A percentile compares a stretch with the other conserved stretches of the same genome.
phyloP scores from a whole-genome alignment of 2,888 invertebrate species.

The Hyalella azteca region DNA sequence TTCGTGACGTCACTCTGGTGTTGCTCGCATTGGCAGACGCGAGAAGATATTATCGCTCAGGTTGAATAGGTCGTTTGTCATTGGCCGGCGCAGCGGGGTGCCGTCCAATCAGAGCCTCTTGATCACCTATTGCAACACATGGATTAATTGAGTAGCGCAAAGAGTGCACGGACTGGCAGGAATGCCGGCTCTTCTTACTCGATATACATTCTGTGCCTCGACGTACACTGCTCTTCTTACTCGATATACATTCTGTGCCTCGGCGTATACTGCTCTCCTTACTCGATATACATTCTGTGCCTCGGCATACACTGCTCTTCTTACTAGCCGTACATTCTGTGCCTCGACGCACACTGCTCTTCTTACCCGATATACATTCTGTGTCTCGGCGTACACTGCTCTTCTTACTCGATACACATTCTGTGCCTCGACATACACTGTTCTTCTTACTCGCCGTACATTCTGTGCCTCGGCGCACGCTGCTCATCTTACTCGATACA shows the following conservation, averaged over 20 bases:
- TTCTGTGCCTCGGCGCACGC: too few relatives aligned
- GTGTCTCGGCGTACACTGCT: too few relatives aligned
- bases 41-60: conserved; percentile 13
- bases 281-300: too few relatives aligned
- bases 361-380: too few relatives aligned
- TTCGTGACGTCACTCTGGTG: not conserved
- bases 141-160: conserved; percentile 35
- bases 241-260: not conserved
- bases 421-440: too few relatives aligned
- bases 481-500: too few relatives aligned
- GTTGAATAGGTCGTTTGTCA: conserved; percentile 37
- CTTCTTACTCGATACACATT: too few relatives aligned
- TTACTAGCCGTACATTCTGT: too few relatives aligned
- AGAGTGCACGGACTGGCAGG: not conserved
- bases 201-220: not conserved
- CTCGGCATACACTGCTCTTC: too few relatives aligned
- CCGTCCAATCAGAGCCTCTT: conserved; percentile 38
- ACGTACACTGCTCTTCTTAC: not conserved
- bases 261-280: not conserved
- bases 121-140: conserved; percentile 39
- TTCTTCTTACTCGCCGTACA: too few relatives aligned
- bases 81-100: conserved; percentile 35
- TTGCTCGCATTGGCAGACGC: conserved; percentile 22
- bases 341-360: too few relatives aligned
- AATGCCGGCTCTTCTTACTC: conserved; percentile 6